Evolutionary conservation across 2,888 invertebrate species (phyloP).

Genomic region (Caenorhabditis sp.): DNA sequence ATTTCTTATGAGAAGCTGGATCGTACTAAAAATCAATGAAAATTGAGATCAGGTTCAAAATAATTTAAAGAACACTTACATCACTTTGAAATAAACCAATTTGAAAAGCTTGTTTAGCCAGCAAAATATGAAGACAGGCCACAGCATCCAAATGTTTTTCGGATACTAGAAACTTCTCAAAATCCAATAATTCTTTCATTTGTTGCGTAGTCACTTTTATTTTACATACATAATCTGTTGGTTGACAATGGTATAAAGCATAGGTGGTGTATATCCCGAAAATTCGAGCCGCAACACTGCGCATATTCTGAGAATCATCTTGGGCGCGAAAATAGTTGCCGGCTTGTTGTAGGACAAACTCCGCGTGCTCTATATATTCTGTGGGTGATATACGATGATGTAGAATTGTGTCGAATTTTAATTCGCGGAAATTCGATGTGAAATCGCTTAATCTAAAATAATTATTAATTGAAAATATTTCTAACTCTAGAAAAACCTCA

Average conservation of each 20-base stretch:
- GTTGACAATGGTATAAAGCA: slow-evolving; percentile 47
- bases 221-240: slow-evolving; percentile 44
- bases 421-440: slow-evolving; percentile 30
- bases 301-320: slow-evolving; percentile 12
- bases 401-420: slow-evolving; percentile 37
- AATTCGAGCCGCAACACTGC: slow-evolving; percentile 30
- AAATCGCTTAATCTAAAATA: slow-evolving; percentile 40
- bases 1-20: slow-evolving; percentile 29
- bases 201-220: slow-evolving; percentile 34
- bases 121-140: slow-evolving; percentile 32
- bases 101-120: slow-evolving; percentile 38
- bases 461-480: background rate
- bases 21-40: slow-evolving; percentile 32
- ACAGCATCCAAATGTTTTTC: slow-evolving; percentile 26
- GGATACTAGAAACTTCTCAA: slow-evolving; percentile 14
- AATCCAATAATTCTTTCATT: slow-evolving; percentile 19
- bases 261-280: slow-evolving; percentile 53
- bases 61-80: slow-evolving; percentile 25
- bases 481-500: slow-evolving; percentile 5
- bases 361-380: slow-evolving; percentile 53
- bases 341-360: slow-evolving; percentile 42
- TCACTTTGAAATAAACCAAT: slow-evolving; percentile 25
- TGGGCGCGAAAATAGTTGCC: slow-evolving; percentile 33
- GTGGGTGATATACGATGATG: slow-evolving; percentile 38
- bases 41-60: background rate